Evolutionary conservation across 1,140 invertebrate species (phyloP).

Genomic region (Bursaphelenchus mucronatus): DNA sequence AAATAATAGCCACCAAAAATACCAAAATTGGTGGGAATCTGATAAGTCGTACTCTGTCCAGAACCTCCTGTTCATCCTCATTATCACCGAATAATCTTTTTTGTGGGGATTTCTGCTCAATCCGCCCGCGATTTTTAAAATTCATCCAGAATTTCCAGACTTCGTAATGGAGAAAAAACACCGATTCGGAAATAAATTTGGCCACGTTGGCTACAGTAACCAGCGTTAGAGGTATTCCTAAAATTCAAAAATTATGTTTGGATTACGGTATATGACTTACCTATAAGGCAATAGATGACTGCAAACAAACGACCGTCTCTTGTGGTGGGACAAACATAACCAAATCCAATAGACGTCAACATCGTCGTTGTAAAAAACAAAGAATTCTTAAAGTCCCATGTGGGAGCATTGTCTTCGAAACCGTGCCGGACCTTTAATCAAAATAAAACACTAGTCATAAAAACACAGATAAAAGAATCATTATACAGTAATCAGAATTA

Average conservation of each 20-base stretch:
- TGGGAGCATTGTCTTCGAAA: conserved; percentile 49
- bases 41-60: conserved; percentile 53
- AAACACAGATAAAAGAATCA: conserved; percentile 47
- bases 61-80: conserved; percentile 58
- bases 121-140: conserved; percentile 41
- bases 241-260: conserved; percentile 6
- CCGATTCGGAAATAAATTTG: conserved; percentile 51
- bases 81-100: conserved; percentile 49
- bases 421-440: conserved; percentile 44
- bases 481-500: conserved; percentile 15
- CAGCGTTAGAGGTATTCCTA: conserved; percentile 58
- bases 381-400: conserved; percentile 56
- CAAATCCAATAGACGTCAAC: conserved; percentile 59
- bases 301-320: conserved; percentile 54
- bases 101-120: conserved; percentile 30
- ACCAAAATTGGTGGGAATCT: conserved; percentile 58
- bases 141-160: conserved; percentile 52
- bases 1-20: conserved; percentile 54
- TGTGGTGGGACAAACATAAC: conserved; percentile 56
- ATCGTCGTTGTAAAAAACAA: conserved; percentile 60
- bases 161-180: conserved; percentile 34
- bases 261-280: conserved; percentile 14
- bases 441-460: conserved; percentile 34
- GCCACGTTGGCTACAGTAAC: conserved; percentile 59
- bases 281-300: conserved; percentile 59